Base-by-base conservation (phyloP, 2,888 invertebrate genomes). In the Hetaerina titia region DNA sequence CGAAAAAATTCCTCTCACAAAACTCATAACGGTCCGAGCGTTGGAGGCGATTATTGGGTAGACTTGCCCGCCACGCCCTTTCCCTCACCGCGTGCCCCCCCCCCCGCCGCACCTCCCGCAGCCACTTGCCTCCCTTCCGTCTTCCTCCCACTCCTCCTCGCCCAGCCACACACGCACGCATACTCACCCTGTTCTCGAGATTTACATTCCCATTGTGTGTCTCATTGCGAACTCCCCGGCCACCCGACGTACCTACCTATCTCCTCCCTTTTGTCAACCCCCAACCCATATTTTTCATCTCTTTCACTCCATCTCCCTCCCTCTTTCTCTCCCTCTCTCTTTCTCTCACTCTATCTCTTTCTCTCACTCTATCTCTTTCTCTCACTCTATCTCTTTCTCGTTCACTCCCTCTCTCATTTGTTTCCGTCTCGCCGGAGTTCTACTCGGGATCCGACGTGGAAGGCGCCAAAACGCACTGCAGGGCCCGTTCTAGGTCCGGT, bases 11-110 rank as follows among this genome's bases (percentile, higher is more conserved):
- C 64, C 90, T 25, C 56, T 69, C 92, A 57, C 64, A 45, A 92
- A 92, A 92, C 92, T 69, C 92, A 92, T 92, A 92, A 92, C 92
- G 92, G 92, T 92, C n/a, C 45, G 92, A 69, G 45, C 56, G 92
- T 92, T 92, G 15, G 92, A 69, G 92, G 92, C 92, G 64, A 90
- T 90, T 64, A 58, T 22, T 69, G 69, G 19, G 69, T 22, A 69
- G 22, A 31, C 45, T 45, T 56, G 89, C 56, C 56, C 22, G 92
- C 56, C 92, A 74, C 81, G 81, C 81, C 81, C 81, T 81, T 81
- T 81, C 25, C 31, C 81, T 31, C 45, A 45, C 11, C 81, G 15
- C 17, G 7, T 1, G 15, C 81, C 81, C 81, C 11, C 81, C 11
- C 81, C 22, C 22, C n/a, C 69, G 1, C 7, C 6, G 8, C 69